Evolutionary conservation across 2,797 vertebrate species (phyloP), one percentile per base, ranked within the genome.

Genomic region (Gallinago stenura): DNA sequence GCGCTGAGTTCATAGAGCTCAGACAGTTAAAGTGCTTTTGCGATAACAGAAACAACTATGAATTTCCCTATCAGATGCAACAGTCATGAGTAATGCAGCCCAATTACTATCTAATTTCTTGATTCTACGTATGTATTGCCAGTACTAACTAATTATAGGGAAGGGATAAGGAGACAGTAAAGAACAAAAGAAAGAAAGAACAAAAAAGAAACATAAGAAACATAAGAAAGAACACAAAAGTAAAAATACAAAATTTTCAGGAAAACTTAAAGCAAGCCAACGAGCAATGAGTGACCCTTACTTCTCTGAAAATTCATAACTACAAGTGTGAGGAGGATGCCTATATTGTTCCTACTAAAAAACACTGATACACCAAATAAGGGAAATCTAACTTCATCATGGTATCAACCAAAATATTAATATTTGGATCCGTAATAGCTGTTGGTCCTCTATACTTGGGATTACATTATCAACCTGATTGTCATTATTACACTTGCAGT

Each of bases 51-150:
- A 73, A 25, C 79, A 85, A 58, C 87, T 71, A 39, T 28, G 33
- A 54, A 61, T 84, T 94, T 82, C 70, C 80, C 31, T 82, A 87
- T 95, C 91, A 77, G 77, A 79, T 90, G 26, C 39, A 87, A 73
- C 22, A 62, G 41, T 80, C 25, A 56, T 68, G 11, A 89, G 28
- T 93, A 93, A 91, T 50, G 19, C 51, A 65, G 50, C 33, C 35
- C 83, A 95, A 77, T 95, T 90, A 84, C 48, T 70, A 61, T 39
- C 37, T 82, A 56, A 79, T 90, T 90, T 94, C 51, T 93, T 77
- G 33, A 70, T 51, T 91, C 66, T 80, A 8, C 0, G 7, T 50
- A 77, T 64, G 39, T 53, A 92, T 90, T 95, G 60, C n/a, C 37
- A 76, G 43, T 66, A 56, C 21, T 72, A 68, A 56, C 21, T 72